phyloP scores from a whole-genome alignment of 1,140 invertebrate species.

The Leptinotarsa defecta region DNA sequence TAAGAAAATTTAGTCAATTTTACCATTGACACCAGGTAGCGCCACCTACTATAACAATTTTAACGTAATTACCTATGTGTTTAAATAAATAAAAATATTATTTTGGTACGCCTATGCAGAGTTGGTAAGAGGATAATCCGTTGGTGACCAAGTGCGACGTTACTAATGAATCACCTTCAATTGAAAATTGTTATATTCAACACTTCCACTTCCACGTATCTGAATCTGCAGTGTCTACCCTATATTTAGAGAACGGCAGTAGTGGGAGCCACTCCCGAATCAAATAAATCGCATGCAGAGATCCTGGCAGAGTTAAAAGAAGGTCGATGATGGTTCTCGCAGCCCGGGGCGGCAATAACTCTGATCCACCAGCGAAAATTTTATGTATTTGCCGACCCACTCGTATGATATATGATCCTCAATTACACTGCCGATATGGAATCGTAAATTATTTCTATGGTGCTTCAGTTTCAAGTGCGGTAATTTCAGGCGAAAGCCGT shows the following conservation, averaged over 20 bases:
- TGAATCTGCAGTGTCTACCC: not conserved
- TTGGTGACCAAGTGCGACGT: too few relatives aligned
- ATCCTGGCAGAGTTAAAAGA: not conserved
- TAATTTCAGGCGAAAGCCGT: conserved; percentile 14
- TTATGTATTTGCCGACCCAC: conserved; percentile 16
- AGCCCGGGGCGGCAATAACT: conserved; percentile 10
- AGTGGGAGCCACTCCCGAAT: not conserved
- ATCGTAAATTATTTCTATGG: conserved; percentile 10
- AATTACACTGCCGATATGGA: conserved; percentile 12
- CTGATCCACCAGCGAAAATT: conserved; percentile 11
- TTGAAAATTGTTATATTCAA: too few relatives aligned
- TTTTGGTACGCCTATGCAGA: too few relatives aligned
- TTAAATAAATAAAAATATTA: too few relatives aligned
- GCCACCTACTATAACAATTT: too few relatives aligned
- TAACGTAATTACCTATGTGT: too few relatives aligned
- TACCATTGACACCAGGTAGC: too few relatives aligned
- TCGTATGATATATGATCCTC: conserved; percentile 16
- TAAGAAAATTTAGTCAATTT: too few relatives aligned
- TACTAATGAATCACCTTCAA: too few relatives aligned
- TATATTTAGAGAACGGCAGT: not conserved
- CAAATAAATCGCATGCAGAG: conserved; percentile 16
- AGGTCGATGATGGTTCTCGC: conserved; percentile 12
- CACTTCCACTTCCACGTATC: too few relatives aligned
- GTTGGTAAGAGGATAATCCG: too few relatives aligned
- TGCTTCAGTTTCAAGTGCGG: conserved; percentile 21